phyloP scores from a whole-genome alignment of 2,888 invertebrate species.

The Monopis laevigella region DNA sequence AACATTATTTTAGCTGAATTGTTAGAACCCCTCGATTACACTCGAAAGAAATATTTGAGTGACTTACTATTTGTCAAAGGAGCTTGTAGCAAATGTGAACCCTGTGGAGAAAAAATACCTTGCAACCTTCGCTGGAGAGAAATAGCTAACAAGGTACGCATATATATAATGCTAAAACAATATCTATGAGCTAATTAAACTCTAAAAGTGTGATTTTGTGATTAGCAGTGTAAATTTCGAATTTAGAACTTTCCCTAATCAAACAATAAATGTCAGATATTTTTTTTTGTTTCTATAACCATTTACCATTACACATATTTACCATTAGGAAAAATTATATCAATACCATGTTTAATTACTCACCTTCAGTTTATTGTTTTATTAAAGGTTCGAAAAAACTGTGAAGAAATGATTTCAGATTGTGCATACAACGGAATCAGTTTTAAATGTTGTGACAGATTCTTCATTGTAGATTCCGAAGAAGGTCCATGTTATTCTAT shows the following conservation, averaged over 20 bases:
- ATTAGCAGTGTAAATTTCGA: no score
- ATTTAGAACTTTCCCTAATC: no score
- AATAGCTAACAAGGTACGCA: conserved; percentile 35
- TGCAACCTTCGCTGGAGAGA: conserved; percentile 38
- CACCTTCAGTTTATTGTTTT: no score
- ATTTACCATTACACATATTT: no score
- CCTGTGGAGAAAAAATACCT: conserved; percentile 34
- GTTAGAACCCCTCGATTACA: conserved; percentile 30
- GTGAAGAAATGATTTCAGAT: conserved; percentile 45
- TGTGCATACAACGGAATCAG: conserved; percentile 50
- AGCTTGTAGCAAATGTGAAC: conserved; percentile 32
- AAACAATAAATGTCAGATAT: no score
- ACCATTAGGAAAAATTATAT: no score
- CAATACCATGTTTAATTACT: no score
- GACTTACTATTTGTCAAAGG: conserved; percentile 34
- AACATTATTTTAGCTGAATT: conserved; percentile 36
- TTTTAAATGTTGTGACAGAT: conserved; percentile 61
- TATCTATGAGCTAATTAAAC: no score
- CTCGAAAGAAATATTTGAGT: conserved; percentile 37
- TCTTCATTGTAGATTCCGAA: conserved; percentile 54
- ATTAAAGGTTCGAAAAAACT: conserved; percentile 53
- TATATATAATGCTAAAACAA: no score
- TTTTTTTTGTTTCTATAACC: no score
- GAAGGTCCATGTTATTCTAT: conserved; percentile 61
- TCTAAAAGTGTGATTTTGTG: no score